Conservation (phyloP, 2,113 vertebrate species). For the Chloropsis hardwickii region DNA sequence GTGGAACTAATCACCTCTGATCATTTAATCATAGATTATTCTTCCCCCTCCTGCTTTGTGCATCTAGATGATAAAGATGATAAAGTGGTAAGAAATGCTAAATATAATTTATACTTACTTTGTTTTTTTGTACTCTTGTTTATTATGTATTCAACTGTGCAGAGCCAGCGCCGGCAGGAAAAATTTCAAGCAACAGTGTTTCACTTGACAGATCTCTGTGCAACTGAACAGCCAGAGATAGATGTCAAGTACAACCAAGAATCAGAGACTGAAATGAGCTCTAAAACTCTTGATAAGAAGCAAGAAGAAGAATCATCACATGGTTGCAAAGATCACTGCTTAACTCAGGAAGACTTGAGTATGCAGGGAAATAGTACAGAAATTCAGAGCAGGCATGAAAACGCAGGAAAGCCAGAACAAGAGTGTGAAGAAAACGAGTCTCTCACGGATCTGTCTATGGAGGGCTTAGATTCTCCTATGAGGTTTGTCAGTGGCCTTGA, state of each 20-base stretch:
- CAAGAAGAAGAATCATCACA: constrained; percentile 31
- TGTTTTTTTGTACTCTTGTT: neutral
- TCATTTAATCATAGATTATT: neutral
- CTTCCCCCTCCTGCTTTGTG: neutral
- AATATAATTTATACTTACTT: neutral
- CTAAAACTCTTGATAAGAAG: constrained; percentile 1
- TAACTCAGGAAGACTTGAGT: constrained; percentile 22
- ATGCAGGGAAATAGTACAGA: neutral
- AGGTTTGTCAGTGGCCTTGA: constrained; percentile 47
- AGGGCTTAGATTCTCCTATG: neutral
- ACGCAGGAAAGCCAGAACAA: neutral
- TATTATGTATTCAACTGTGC: neutral
- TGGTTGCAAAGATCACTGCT: neutral
- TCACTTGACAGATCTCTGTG: constrained; percentile 43
- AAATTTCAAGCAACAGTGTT: constrained; percentile 79
- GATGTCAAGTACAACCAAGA: neutral
- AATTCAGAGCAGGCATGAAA: constrained; percentile 17
- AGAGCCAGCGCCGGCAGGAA: constrained; percentile 89
- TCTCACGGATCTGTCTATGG: neutral
- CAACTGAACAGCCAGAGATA: constrained; percentile 29
- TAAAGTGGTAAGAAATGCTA: neutral
- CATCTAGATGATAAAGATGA: neutral
- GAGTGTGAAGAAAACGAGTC: neutral
- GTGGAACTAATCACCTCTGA: neutral
- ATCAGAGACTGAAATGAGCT: constrained; percentile 35